phyloP scores from a whole-genome alignment of 2,113 vertebrate species.

The Danionella cerebrum region DNA sequence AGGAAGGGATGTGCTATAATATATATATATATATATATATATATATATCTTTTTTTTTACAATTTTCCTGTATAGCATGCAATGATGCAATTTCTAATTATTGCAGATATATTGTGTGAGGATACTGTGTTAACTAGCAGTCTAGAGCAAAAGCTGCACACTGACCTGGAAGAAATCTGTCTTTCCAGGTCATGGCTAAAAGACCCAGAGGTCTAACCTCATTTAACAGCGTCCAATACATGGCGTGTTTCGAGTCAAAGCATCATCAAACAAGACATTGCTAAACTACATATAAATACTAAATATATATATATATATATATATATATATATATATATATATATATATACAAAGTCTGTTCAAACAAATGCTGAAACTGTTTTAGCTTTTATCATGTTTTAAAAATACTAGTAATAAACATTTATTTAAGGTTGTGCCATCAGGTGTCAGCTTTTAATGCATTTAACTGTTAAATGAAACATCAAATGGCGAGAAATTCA shows the following conservation, averaged over 20 bases:
- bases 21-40: too few relatives aligned
- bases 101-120: neutral
- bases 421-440: too few relatives aligned
- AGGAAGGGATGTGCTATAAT: too few relatives aligned
- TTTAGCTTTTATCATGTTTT: too few relatives aligned
- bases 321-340: too few relatives aligned
- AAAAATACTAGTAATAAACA: neutral
- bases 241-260: slow-evolving; percentile 8
- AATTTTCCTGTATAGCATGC: neutral
- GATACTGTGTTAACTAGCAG: neutral
- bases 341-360: too few relatives aligned
- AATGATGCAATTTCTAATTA: too few relatives aligned
- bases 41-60: too few relatives aligned
- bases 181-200: slow-evolving; percentile 34
- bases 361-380: too few relatives aligned
- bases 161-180: slow-evolving; percentile 42
- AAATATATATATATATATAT: too few relatives aligned
- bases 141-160: slow-evolving; percentile 23
- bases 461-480: slow-evolving; percentile 3
- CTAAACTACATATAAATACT: too few relatives aligned
- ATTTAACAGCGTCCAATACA: slow-evolving; percentile 14
- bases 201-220: slow-evolving; percentile 21
- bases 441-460: neutral
- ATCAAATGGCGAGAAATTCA: slow-evolving; percentile 12
- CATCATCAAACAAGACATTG: slow-evolving; percentile 4